Evolutionary conservation across 92 coral and sea anemone genomes (phyloP).

Genomic region (Hydrozoanthus gracilis): DNA sequence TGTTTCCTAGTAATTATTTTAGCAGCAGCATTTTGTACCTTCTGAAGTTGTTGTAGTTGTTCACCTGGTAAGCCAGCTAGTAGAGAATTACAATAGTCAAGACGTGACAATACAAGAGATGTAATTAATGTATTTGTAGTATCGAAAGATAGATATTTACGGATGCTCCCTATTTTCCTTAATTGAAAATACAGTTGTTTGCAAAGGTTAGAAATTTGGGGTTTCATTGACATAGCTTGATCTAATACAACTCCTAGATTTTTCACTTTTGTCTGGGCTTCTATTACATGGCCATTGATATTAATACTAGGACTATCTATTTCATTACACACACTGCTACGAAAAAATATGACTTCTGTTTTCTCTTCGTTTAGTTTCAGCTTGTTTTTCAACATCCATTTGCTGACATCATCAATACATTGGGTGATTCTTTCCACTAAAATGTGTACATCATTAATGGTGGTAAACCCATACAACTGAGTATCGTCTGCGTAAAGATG

Average conservation of each 20-base stretch:
- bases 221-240: background rate
- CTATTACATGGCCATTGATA: background rate
- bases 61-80: background rate
- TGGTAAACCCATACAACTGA: background rate
- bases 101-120: background rate
- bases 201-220: background rate
- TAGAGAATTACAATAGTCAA: background rate
- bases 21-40: background rate
- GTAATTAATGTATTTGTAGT: background rate
- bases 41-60: background rate
- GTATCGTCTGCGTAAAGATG: conserved; percentile 23
- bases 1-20: background rate
- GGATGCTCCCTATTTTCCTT: background rate
- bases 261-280: background rate
- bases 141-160: background rate
- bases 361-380: conserved; percentile 1
- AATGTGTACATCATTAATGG: conserved; percentile 1
- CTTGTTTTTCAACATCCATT: too few species aligned
- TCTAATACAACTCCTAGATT: background rate
- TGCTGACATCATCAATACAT: background rate
- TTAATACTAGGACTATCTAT: background rate
- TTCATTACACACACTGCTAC: background rate
- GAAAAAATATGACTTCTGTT: background rate
- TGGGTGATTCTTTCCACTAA: background rate
- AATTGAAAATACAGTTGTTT: background rate